Conservation (phyloP, 2,797 vertebrate species). For the Thamnophis elegans region DNA sequence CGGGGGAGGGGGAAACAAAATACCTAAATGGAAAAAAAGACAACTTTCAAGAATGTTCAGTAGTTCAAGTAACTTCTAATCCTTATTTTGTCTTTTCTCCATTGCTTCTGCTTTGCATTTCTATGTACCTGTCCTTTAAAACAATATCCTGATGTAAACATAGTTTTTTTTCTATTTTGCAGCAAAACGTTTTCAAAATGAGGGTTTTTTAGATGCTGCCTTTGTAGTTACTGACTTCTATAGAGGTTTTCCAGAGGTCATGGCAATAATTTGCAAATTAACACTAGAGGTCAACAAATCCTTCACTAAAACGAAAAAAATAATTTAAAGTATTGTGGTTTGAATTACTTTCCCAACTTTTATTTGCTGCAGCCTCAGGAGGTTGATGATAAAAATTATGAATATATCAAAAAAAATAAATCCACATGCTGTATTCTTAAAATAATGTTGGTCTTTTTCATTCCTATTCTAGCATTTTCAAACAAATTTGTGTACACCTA, state of each 20-base stretch:
- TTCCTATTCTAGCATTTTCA: not conserved
- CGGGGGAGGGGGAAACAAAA: not conserved
- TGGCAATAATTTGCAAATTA: not conserved
- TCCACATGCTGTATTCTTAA: not conserved
- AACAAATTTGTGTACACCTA: not conserved
- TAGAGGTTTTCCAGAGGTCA: not conserved
- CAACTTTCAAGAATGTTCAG: not conserved
- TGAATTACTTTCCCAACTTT: not conserved
- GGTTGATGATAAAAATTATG: constrained; percentile 5
- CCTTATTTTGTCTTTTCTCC: not conserved
- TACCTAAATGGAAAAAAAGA: not conserved
- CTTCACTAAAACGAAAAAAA: not conserved
- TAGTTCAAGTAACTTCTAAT: not conserved
- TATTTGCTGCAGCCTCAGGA: not conserved
- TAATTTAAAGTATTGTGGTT: not conserved
- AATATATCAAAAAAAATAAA: not conserved
- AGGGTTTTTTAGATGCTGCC: not conserved
- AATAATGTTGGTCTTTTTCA: not conserved
- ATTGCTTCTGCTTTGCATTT: not conserved
- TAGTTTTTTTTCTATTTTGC: not conserved
- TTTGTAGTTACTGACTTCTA: not conserved
- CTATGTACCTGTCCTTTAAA: not conserved
- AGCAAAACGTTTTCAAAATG: accelerated
- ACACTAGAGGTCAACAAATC: not conserved
- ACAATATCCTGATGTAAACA: not conserved